These are phyloP conservation scores for Desoria tigrina DNA, from an alignment of 2,888 invertebrate species.

Conservation along the genomic window DNA sequence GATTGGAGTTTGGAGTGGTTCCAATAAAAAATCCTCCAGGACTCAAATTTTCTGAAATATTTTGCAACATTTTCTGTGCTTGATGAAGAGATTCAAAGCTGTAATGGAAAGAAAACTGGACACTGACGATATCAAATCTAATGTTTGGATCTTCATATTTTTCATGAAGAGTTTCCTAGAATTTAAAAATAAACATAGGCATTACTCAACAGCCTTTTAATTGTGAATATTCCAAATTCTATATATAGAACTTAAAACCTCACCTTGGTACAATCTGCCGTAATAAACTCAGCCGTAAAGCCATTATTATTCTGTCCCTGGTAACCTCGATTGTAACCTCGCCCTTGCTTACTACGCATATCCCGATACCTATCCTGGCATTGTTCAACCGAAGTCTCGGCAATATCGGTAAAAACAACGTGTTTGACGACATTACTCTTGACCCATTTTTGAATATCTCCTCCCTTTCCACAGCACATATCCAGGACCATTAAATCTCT, in stretches of 20 bases:
- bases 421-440: constrained; percentile 73
- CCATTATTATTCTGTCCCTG: constrained; percentile 54
- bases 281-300: constrained; percentile 85
- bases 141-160: constrained; percentile 76
- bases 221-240: neutral
- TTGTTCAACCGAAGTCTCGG: constrained; percentile 86
- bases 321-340: constrained; percentile 31
- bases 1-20: constrained; percentile 90
- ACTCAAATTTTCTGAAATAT: constrained; percentile 84
- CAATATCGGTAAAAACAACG: constrained; percentile 89
- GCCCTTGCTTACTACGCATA: constrained; percentile 44
- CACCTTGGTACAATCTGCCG: constrained; percentile 85
- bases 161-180: constrained; percentile 66
- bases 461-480: constrained; percentile 98
- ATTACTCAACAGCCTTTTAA: neutral
- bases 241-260: constrained; percentile 11
- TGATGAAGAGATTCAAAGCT: constrained; percentile 85
- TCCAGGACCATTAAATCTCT: constrained; percentile 73
- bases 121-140: constrained; percentile 85
- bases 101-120: constrained; percentile 98
- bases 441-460: constrained; percentile 95
- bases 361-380: neutral
- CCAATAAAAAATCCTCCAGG: constrained; percentile 95
- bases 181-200: constrained; percentile 50
- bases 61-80: constrained; percentile 87